Evolutionary conservation across 2,113 vertebrate species (phyloP), one percentile per base, ranked within the genome.

Genomic region (Ptilorrhoa leucosticta): DNA sequence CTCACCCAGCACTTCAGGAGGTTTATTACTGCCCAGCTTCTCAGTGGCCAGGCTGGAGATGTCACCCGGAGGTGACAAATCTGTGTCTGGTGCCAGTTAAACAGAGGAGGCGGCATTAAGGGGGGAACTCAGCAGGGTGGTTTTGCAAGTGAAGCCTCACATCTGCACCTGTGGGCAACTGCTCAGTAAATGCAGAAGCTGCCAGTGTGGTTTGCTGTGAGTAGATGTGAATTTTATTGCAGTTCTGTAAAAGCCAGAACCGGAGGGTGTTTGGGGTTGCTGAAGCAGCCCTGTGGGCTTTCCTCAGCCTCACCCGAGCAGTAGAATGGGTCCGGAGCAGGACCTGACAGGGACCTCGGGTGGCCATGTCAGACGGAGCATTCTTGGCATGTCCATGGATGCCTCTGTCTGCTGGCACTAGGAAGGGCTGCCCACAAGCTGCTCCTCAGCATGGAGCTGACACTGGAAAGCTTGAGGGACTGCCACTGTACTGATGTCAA

Each of bases 261-360:
- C 9, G 0, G 35, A 64, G 48, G 23, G 30, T 75, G 42, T 12
- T 51, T 78, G 72, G 51, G 31, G 15, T 9, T 48, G 47, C 8
- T 6, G 61, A 54, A 53, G 37, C 13, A 82, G 40, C 28, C 37
- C 4, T 2, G 18, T 54, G 16, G 7, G 37, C 28, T 44, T 17
- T 53, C 31, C 24, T 26, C 16, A 56, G 54, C 47, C 37, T 37
- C 0, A 0, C 15, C 0, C 0, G 26, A 75, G 35, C 1, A 0
- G 8, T 6, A 19, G 33, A 71, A 71, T 18, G 33, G 5, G 15
- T 15, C 39, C 39, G 51, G 66, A 35, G 48, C 21, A 83, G 35
- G 57, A 76, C 13, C 23, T 85, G 48, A 31, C 33, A 58, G 35
- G 26, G 10, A 39, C 23, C 18, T 1, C 5, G 44, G 20, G 21